A percentile compares a stretch with the other conserved stretches of the same genome.
phyloP scores from a whole-genome alignment of 2,888 invertebrate species.

The Lasioglossum calceatum region DNA sequence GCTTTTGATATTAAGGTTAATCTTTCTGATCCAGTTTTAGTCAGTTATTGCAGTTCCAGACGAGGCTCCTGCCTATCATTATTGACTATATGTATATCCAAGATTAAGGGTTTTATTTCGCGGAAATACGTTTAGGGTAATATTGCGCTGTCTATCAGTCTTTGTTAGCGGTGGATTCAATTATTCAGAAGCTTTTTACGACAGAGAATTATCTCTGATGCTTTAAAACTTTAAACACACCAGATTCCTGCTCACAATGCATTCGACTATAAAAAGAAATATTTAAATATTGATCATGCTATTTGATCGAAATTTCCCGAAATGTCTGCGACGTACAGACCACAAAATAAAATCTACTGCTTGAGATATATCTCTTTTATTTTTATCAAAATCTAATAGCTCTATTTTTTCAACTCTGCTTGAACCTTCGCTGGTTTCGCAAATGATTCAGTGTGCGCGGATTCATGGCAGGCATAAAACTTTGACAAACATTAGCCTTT shows the following conservation, averaged over 20 bases:
- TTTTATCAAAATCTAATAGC: no score
- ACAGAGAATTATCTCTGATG: neutral
- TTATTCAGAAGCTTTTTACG: neutral
- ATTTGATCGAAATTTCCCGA: no score
- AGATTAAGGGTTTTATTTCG: neutral
- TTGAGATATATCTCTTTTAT: neutral
- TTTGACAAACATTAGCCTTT: slow-evolving; percentile 1
- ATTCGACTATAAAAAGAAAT: no score
- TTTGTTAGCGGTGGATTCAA: neutral
- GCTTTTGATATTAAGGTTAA: slow-evolving; percentile 78
- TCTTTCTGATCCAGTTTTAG: slow-evolving; percentile 71
- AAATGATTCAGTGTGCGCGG: neutral
- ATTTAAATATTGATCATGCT: no score
- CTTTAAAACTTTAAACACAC: neutral
- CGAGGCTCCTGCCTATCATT: neutral
- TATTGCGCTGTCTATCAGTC: neutral
- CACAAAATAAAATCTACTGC: neutral
- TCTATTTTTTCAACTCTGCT: neutral
- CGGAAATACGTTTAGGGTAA: neutral
- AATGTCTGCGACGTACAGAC: no score
- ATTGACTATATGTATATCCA: neutral
- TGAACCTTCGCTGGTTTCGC: neutral
- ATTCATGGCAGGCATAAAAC: neutral
- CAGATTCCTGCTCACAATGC: no score
- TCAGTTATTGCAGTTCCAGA: slow-evolving; percentile 31